These are phyloP conservation scores for Callimorpha dominula DNA, from an alignment of 2,888 invertebrate species.

Conservation along the genomic window DNA sequence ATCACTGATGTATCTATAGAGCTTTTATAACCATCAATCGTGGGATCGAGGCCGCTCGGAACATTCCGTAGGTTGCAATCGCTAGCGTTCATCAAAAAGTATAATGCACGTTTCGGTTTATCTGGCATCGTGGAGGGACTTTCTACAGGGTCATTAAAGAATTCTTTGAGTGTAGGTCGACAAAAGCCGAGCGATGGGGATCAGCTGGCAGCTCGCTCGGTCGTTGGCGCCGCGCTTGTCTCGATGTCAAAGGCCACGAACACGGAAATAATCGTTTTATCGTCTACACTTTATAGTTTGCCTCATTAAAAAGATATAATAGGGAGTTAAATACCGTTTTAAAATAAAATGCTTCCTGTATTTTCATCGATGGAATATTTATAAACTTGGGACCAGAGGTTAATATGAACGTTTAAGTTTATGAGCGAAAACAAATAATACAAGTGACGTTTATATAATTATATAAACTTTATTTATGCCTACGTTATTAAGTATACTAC, in stretches of 20 bases:
- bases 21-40: conserved; percentile 59
- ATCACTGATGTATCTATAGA: conserved; percentile 52
- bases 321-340: background rate
- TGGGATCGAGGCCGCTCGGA: conserved; percentile 62
- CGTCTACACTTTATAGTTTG: conserved; percentile 14
- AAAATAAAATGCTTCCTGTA: background rate
- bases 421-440: background rate
- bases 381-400: background rate
- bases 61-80: conserved; percentile 43
- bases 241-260: conserved; percentile 54
- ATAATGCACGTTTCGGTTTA: conserved; percentile 53
- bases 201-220: conserved; percentile 42
- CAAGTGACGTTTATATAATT: background rate
- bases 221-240: conserved; percentile 42
- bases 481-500: no score
- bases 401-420: background rate
- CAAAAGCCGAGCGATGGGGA: conserved; percentile 56
- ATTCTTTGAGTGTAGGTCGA: conserved; percentile 50
- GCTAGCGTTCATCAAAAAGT: conserved; percentile 47
- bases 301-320: conserved; percentile 7
- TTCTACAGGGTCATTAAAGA: conserved; percentile 62
- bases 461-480: no score
- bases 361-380: background rate
- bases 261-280: conserved; percentile 37
- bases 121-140: conserved; percentile 57